These are phyloP conservation scores for Euclidia mi DNA, from an alignment of 2,888 invertebrate species.

Conservation along the genomic window DNA sequence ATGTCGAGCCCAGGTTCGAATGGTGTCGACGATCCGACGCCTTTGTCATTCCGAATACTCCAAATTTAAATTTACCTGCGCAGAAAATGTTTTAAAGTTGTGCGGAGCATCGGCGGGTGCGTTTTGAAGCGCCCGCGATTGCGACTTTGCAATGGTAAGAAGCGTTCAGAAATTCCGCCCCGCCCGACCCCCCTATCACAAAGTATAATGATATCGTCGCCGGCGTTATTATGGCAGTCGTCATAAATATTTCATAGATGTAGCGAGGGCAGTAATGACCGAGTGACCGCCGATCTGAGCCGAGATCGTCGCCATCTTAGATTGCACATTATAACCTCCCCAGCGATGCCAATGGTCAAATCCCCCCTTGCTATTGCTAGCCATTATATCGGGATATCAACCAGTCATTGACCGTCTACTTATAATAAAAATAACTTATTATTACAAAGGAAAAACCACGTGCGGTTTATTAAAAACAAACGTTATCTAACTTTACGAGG, in stretches of 20 bases:
- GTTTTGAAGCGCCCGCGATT: constrained; percentile 71
- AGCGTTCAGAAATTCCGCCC: constrained; percentile 90
- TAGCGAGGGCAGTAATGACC: constrained; percentile 87
- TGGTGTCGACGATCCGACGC: constrained; percentile 45
- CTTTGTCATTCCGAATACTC: constrained; percentile 60
- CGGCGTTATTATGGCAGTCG: constrained; percentile 88
- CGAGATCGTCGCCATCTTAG: constrained; percentile 61
- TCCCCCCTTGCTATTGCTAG: constrained; percentile 36
- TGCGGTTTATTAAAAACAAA: not conserved
- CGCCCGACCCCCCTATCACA: constrained; percentile 90
- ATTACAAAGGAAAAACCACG: constrained; percentile 13
- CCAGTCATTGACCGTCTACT: constrained; percentile 36
- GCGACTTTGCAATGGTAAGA: constrained; percentile 89
- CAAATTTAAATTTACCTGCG: constrained; percentile 73
- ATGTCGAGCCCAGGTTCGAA: constrained; percentile 46
- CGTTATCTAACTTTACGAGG: not conserved
- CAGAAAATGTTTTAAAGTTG: constrained; percentile 67
- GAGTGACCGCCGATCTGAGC: constrained; percentile 80
- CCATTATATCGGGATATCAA: constrained; percentile 46
- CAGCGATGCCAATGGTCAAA: constrained; percentile 17
- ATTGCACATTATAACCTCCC: constrained; percentile 54
- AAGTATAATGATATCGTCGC: constrained; percentile 91
- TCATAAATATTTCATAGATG: constrained; percentile 90
- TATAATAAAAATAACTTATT: constrained; percentile 18
- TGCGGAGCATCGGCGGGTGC: constrained; percentile 62